phyloP scores from a whole-genome alignment of 2,113 vertebrate genomes.

The Neopipo cinnamomea region DNA sequence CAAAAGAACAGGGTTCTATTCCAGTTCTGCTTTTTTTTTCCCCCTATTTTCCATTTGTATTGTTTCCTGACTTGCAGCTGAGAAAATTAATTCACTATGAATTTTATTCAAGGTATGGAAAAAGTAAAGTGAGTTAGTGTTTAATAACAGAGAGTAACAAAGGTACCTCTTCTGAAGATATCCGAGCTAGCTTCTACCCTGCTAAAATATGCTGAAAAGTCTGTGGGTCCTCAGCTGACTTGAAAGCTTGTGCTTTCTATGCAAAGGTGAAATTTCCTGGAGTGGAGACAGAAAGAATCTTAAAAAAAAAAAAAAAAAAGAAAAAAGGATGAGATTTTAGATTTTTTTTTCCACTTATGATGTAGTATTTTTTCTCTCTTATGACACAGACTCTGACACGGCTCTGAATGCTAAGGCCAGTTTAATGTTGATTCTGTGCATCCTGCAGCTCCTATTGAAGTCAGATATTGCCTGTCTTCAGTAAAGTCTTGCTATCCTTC shows the following conservation, averaged over 20 bases:
- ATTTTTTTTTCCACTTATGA: neutral
- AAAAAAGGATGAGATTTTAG: neutral
- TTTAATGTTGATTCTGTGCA: neutral
- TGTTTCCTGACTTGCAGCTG: neutral
- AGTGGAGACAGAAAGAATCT: neutral
- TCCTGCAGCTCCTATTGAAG: neutral
- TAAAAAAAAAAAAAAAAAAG: neutral
- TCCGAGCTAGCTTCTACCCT: neutral
- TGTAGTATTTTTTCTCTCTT: neutral
- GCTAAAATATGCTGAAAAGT: neutral
- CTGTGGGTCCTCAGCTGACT: neutral
- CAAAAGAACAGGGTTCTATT: neutral
- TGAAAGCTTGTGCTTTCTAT: neutral
- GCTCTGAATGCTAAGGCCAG: neutral
- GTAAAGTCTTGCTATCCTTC: neutral
- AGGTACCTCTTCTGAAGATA: neutral
- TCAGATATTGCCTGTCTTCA: neutral
- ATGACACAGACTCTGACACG: neutral
- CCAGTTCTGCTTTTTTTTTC: neutral
- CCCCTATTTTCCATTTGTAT: rapidly evolving
- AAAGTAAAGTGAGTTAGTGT: neutral
- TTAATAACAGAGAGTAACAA: neutral
- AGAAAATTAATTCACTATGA: neutral
- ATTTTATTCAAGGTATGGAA: neutral
- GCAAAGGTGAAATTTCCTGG: neutral